Conservation (phyloP, 2,797 vertebrate genomes). For the Falco rusticolus region DNA sequence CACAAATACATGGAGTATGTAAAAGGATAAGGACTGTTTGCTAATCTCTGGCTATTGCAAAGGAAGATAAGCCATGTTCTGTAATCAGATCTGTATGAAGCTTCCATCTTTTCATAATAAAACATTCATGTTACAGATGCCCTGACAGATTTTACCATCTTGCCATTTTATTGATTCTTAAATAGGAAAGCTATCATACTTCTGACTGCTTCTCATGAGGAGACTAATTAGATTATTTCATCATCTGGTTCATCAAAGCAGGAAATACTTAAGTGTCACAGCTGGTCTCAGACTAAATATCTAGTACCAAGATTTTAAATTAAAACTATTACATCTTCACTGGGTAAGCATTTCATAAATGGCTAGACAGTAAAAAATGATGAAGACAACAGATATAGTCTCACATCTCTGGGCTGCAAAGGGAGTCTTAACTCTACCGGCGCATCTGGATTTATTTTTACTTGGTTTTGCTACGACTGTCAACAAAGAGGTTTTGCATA, state of each 20-base stretch:
- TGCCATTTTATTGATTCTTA: slow-evolving; percentile 70
- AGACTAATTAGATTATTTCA: slow-evolving; percentile 76
- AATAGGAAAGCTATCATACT: slow-evolving; percentile 66
- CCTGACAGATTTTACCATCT: slow-evolving; percentile 57
- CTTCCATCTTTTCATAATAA: slow-evolving; percentile 23
- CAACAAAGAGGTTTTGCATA: slow-evolving; percentile 14
- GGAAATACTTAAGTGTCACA: slow-evolving; percentile 75
- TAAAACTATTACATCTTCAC: slow-evolving; percentile 68
- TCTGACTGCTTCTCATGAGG: slow-evolving; percentile 70
- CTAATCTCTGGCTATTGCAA: slow-evolving; percentile 39
- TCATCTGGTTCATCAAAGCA: slow-evolving; percentile 75
- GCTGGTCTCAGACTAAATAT: slow-evolving; percentile 70
- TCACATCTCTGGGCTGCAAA: slow-evolving; percentile 25
- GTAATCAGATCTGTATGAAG: slow-evolving; percentile 42
- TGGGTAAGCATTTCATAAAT: slow-evolving; percentile 67
- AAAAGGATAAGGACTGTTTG: background rate
- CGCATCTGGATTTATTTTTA: slow-evolving; percentile 45
- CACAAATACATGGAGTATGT: background rate
- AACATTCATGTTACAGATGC: slow-evolving; percentile 48
- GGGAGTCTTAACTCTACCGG: slow-evolving; percentile 26
- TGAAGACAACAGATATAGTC: slow-evolving; percentile 44
- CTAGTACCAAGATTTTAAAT: slow-evolving; percentile 70
- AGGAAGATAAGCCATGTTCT: slow-evolving; percentile 41
- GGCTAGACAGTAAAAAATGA: slow-evolving; percentile 57
- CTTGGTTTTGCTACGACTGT: background rate